Base-by-base conservation (phyloP, 2,113 vertebrate species). In the Laticauda laticaudata region DNA sequence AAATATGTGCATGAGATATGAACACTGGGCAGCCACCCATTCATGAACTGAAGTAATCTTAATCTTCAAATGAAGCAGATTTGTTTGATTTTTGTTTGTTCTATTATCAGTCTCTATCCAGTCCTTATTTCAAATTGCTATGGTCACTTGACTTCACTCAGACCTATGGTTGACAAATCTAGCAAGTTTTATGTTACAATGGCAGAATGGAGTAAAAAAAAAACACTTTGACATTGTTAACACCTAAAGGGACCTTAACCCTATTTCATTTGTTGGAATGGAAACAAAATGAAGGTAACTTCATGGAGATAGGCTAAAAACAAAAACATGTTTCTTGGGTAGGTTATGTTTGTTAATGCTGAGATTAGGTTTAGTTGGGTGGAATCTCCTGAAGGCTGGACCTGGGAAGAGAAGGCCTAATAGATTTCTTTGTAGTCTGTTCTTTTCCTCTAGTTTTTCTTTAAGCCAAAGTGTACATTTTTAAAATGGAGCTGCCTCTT, bases 301-400 rank as follows among this genome's bases (percentile, higher is more conserved):
- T 15, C 64, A 75, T 69, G 29, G 29, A 69, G 29, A 69, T n/a
- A n/a, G 14, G 64, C 14, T 34, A 34, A 75, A 69, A 69, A 69
- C 29, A 69, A 69, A 69, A 69, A 69, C 0, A 0, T 75, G 18
- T 75, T 34, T 34, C 69, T 5, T 75, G n/a, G 5, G 5, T 75
- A 75, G 15, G 69, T 75, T 75, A 75, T 18, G 69, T 75, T 75
- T 75, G 14, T 8, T 39, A 75, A 75, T 39, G n/a, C n/a, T 75
- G n/a, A 20, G 5, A 39, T 34, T 75, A 75, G 15, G 5, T 75
- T 34, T 15, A 75, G 15, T 18, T 39, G 69, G 64, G n/a, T 75
- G n/a, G 69, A 34, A 20, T 75, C n/a, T 75, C 1, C 6, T 3
- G 0, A 0, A 3, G 11, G 9, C 7, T 0, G 0, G 14, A 20